Conservation (phyloP, 2,113 vertebrate species). For the Hiodon alosoides region DNA sequence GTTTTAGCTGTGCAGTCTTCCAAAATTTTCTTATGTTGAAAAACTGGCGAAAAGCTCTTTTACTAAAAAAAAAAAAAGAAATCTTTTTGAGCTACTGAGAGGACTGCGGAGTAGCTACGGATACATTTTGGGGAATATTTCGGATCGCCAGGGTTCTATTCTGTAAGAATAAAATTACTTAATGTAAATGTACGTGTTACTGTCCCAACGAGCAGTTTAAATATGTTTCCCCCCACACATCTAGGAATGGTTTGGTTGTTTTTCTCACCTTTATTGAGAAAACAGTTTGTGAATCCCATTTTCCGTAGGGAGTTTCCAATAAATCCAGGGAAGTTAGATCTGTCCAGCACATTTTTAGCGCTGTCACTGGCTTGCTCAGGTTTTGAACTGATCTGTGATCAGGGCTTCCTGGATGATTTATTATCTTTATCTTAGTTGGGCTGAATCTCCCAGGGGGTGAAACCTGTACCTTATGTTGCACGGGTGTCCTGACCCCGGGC, state of each 20-base stretch:
- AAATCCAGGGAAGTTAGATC: not conserved
- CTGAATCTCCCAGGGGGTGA: not conserved
- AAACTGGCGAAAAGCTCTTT: too few species aligned
- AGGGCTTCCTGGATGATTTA: not conserved
- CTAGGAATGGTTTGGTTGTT: not conserved
- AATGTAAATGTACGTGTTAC: not conserved
- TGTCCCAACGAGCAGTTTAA: not conserved
- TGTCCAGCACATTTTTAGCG: not conserved
- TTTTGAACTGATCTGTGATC: not conserved
- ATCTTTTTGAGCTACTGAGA: too few species aligned
- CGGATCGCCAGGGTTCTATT: not conserved
- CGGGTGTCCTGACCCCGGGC: not conserved
- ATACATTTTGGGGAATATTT: not conserved
- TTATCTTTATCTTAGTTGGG: not conserved
- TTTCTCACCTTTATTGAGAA: not conserved
- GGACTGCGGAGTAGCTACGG: too few species aligned
- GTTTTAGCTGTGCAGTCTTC: too few species aligned
- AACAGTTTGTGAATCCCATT: conserved; percentile 11
- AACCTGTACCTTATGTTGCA: not conserved
- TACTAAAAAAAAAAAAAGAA: too few species aligned
- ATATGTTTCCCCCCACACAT: not conserved
- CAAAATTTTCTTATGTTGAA: too few species aligned
- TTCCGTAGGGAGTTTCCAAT: conserved; percentile 1
- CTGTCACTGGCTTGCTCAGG: not conserved
- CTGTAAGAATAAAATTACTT: not conserved